Percentiles rank a stretch among this genome's conserved stretches.
Conservation (phyloP, 2,888 invertebrate genomes). For the Cerastoderma edule region DNA sequence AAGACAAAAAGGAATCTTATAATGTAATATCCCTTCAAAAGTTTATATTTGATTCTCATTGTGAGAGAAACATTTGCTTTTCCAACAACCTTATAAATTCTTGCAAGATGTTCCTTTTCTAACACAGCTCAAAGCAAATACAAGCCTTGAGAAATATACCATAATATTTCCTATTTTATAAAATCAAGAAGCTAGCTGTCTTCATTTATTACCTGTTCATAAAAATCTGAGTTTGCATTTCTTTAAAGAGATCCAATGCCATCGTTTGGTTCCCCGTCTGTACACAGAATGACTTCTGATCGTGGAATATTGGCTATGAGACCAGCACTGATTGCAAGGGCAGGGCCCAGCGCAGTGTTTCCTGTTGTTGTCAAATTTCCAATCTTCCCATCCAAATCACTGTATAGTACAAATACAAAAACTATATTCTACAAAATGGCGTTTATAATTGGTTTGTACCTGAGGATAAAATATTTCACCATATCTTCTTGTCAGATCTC, state of each 20-base stretch:
- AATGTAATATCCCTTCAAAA: too few relatives aligned
- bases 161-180: too few relatives aligned
- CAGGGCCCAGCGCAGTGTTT: constrained; percentile 78
- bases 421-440: background rate
- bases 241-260: constrained; percentile 67
- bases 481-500: constrained; percentile 36
- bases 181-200: too few relatives aligned
- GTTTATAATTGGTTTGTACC: too few relatives aligned
- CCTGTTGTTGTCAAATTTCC: constrained; percentile 58
- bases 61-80: too few relatives aligned
- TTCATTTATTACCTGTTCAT: constrained; percentile 61
- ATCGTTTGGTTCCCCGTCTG: too few relatives aligned
- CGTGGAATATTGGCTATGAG: constrained; percentile 66
- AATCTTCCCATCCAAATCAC: constrained; percentile 60
- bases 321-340: constrained; percentile 73
- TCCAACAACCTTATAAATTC: too few relatives aligned
- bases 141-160: too few relatives aligned
- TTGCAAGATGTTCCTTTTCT: too few relatives aligned
- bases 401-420: constrained; percentile 42
- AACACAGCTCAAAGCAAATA: too few relatives aligned
- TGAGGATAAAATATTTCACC: constrained; percentile 44
- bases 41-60: too few relatives aligned
- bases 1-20: too few relatives aligned
- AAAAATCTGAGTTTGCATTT: constrained; percentile 40
- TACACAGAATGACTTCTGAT: constrained; percentile 77